Evolutionary conservation across 2,888 invertebrate species (phyloP), one percentile per base, ranked within the genome.

Genomic region (Zelleria hepariella): DNA sequence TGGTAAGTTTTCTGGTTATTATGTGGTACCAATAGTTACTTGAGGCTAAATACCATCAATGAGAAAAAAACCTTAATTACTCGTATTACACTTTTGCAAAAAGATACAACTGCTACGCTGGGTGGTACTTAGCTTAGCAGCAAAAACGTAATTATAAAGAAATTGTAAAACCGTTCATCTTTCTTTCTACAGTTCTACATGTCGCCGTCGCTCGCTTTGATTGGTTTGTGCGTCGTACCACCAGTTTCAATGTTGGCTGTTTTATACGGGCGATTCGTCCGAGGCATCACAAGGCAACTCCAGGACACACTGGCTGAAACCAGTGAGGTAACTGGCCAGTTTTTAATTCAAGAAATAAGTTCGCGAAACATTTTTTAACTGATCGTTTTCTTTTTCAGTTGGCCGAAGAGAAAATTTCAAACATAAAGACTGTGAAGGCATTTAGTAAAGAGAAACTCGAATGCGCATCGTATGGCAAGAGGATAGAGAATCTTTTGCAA

Each of bases 381-480:
- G 20, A 21, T 5, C 8, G 24, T 3, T 23, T 47, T 48, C 42
- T 56, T 15, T 86, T 72, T 15, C 69, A 96, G 89, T 91, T 95
- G 60, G 97, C 97, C 0, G 98, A 98, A 82, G 98, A 98, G 78
- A 93, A 94, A 69, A 94, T 98, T 65, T 92, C 95, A 10, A 98
- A 97, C 75, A 94, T 98, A 63, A 92, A 96, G 74, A 98, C 98
- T 2, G 98, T 99, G 0, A 94, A 98, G 80, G 94, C 95, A 25
- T 98, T 99, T 79, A 95, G 95, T 18, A 95, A 96, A 70, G 98
- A 99, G 78, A 74, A 87, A 7, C 91, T 90, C 60, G 99, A 99
- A 86, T 90, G 93, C 57, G 75, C 89, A 5, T 78, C 86, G 0
- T 98, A 97, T 72, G 86, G 89, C 42, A 72, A 78, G 0, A 92